These are phyloP conservation scores for Tetragonula carbonaria DNA, from an alignment of 2,888 invertebrate species.

Conservation along the genomic window DNA sequence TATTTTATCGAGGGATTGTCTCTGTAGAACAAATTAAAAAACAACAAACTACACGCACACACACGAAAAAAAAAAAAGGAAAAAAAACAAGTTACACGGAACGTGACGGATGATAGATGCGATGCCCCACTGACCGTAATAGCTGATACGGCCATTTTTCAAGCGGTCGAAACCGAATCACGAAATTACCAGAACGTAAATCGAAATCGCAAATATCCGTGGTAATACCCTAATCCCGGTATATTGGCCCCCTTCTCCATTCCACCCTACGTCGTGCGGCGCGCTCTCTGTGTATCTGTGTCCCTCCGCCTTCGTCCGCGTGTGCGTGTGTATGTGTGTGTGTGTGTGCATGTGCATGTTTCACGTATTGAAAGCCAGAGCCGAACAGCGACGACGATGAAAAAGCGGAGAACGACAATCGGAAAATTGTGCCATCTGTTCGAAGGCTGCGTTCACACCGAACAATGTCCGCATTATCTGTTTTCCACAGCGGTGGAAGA, in stretches of 20 bases:
- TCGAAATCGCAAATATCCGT: slow-evolving; percentile 58
- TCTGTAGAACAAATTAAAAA: too few relatives aligned
- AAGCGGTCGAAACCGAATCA: slow-evolving; percentile 44
- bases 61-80: too few relatives aligned
- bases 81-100: too few relatives aligned
- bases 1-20: too few relatives aligned
- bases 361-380: slow-evolving; percentile 57
- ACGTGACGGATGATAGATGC: not conserved
- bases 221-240: slow-evolving; percentile 55
- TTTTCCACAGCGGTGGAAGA: slow-evolving; percentile 56
- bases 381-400: slow-evolving; percentile 51
- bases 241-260: slow-evolving; percentile 42
- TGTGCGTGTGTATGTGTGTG: not conserved
- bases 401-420: slow-evolving; percentile 66
- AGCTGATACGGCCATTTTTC: slow-evolving; percentile 46
- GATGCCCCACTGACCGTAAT: slow-evolving; percentile 43
- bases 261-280: not conserved
- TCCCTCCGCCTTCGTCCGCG: not conserved
- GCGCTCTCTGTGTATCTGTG: not conserved
- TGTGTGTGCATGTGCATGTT: slow-evolving; percentile 1
- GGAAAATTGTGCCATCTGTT: slow-evolving; percentile 74
- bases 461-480: slow-evolving; percentile 73
- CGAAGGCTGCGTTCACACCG: slow-evolving; percentile 69
- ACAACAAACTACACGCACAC: too few relatives aligned
- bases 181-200: slow-evolving; percentile 56